Evolutionary conservation across 2,797 vertebrate genomes (phyloP).

Genomic region (Miichthys miiuy): DNA sequence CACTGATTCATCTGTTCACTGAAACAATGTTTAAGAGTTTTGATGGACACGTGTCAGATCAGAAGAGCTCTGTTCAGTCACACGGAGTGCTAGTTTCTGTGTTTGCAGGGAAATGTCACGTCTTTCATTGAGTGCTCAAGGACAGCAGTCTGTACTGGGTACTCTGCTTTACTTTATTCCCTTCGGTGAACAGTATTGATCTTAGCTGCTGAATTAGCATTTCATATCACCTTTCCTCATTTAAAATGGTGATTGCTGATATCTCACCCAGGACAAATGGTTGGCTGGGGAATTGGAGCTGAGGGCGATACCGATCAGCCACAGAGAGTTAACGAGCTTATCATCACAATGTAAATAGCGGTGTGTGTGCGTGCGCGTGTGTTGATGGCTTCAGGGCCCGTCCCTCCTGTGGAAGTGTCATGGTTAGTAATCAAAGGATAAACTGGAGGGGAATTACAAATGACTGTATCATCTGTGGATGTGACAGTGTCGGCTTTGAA

Average conservation of each 20-base stretch:
- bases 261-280: constrained; percentile 77
- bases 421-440: constrained; percentile 72
- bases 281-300: constrained; percentile 72
- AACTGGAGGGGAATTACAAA: constrained; percentile 69
- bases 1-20: neutral
- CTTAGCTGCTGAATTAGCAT: constrained; percentile 81
- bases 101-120: neutral
- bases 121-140: constrained; percentile 55
- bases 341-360: constrained; percentile 82
- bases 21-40: neutral
- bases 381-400: constrained; percentile 58
- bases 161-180: constrained; percentile 52
- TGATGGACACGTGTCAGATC: neutral
- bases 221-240: constrained; percentile 81
- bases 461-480: constrained; percentile 24
- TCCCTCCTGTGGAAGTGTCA: constrained; percentile 60
- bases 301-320: constrained; percentile 80
- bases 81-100: neutral
- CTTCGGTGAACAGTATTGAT: constrained; percentile 75
- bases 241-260: constrained; percentile 84
- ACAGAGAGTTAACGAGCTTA: constrained; percentile 80
- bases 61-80: neutral
- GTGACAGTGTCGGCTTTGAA: constrained; percentile 27
- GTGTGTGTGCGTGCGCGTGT: constrained; percentile 61
- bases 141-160: constrained; percentile 50